Evolutionary conservation across 2,113 vertebrate species (phyloP), one percentile per base, ranked within the genome.

Genomic region (Tretioscincus oriximinensis): DNA sequence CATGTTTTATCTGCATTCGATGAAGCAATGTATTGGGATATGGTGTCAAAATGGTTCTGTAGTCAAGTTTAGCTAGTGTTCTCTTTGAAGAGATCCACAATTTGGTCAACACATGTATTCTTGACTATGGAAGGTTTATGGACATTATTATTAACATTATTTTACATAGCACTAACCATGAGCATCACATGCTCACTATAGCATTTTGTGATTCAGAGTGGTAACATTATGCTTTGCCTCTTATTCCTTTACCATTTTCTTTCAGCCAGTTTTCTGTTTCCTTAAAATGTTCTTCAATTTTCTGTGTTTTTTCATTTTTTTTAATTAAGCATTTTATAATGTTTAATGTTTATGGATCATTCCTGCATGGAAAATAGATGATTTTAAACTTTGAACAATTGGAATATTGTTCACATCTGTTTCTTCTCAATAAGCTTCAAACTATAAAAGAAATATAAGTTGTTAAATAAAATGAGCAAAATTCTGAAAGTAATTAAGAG

Each of bases 311-410:
- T 14, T 9, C 54, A 58, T 58, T 20, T 78, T n/a, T 69, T 26
- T 24, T 92, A 93, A 91, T 41, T 41, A 93, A 86, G 66, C 45
- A 80, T 85, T 80, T 93, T 91, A 78, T 89, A 85, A 86, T 77
- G 81, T 90, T 93, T 89, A 87, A 54, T 87, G 90, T 93, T 92
- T 90, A 89, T 89, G 81, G 84, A 41, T 88, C 77, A 77, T 90
- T 92, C 92, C 89, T 92, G 81, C 81, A 67, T 86, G 88, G 86
- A 45, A 89, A 83, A 86, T 87, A 90, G 79, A 90, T 83, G 81
- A 86, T 93, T 86, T 93, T 70, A 84, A 5, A 12, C 47, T 28
- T 87, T 89, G 87, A 81, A 67, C 54, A 81, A 81, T 84, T 84
- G 81, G 3, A 49, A 81, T 88, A 73, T 66, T 73, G 75, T 85